These are phyloP conservation scores for Esox lucius DNA, from an alignment of 2,797 vertebrate genomes.

Conservation along the genomic window DNA sequence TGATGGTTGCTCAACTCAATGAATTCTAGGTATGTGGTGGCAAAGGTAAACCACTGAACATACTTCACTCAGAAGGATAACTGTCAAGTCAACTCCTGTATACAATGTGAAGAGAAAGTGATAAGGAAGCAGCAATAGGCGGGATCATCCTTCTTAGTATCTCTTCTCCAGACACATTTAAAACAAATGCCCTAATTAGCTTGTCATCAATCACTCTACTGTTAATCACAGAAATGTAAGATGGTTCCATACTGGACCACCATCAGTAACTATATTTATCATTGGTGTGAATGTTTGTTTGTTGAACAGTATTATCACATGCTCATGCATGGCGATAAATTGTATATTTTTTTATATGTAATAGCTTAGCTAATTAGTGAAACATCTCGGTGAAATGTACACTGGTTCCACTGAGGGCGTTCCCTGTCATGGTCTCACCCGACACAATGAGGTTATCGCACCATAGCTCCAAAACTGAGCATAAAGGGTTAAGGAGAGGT, in stretches of 20 bases:
- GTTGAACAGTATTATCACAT: neutral
- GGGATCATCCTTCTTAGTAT: constrained; percentile 37
- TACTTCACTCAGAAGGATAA: neutral
- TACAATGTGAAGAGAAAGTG: neutral
- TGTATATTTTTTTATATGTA: neutral
- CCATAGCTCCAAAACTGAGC: neutral
- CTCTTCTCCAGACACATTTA: constrained; percentile 30
- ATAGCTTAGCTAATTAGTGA: constrained; percentile 3
- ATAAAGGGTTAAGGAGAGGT: neutral
- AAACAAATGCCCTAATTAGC: constrained; percentile 36
- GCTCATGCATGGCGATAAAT: constrained; percentile 28
- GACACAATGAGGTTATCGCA: constrained; percentile 5
- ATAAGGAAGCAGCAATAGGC: neutral
- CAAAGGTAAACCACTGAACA: neutral
- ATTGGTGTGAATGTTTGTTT: neutral
- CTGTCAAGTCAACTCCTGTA: neutral
- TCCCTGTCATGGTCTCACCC: neutral
- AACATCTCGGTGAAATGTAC: constrained; percentile 10
- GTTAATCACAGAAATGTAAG: constrained; percentile 34
- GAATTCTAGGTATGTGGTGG: neutral
- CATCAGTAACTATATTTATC: neutral
- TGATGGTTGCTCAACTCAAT: neutral
- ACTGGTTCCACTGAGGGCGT: neutral
- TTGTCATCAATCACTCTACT: constrained; percentile 42
- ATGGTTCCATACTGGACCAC: neutral